Base-by-base conservation (phyloP, 2,888 invertebrate species). In the Macroteleia sp. region DNA sequence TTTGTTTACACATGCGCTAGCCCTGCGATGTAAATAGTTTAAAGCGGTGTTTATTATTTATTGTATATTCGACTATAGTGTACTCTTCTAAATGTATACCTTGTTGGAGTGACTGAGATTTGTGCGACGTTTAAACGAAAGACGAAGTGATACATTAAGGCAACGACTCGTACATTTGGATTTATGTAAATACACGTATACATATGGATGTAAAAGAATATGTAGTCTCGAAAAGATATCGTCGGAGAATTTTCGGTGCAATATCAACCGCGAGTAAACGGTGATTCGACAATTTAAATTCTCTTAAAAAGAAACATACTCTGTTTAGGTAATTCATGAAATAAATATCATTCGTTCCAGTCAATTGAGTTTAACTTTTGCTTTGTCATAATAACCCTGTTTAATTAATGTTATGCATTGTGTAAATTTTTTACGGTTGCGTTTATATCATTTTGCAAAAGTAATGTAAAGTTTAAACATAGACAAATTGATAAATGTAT, bases 291-390 rank as follows among this genome's bases (percentile, higher is more conserved):
- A 14, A 66, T 71, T 71, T 17, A 12, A 75, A 74, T 56, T 79
- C 74, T 75, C 61, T 61, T 74, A 61, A 48, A 57, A 59, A 57
- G 56, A 54, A 59, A 30, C 61, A 30, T 74, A 70, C 81, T 85
- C 83, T 87, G 88, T 88, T 89, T 86, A 88, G 82, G 81, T 85
- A 85, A 84, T 74, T 84, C 84, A 85, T 85, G 82, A 83, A 89
- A 90, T 90, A 90, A 90, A 90, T 89, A 90, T 86, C 83, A n/a
- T n/a, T n/a, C n/a, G n/a, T n/a, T n/a, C n/a, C n/a, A n/a, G n/a
- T n/a, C n/a, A n/a, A n/a, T n/a, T n/a, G n/a, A n/a, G n/a, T n/a
- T n/a, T n/a, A n/a, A n/a, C n/a, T n/a, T n/a, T n/a, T n/a, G n/a
- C n/a, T n/a, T n/a, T n/a, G n/a, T n/a, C n/a, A n/a, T n/a, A n/a